These are phyloP conservation scores for Drusus annulatus DNA, from an alignment of 1,140 invertebrate genomes.

Conservation along the genomic window DNA sequence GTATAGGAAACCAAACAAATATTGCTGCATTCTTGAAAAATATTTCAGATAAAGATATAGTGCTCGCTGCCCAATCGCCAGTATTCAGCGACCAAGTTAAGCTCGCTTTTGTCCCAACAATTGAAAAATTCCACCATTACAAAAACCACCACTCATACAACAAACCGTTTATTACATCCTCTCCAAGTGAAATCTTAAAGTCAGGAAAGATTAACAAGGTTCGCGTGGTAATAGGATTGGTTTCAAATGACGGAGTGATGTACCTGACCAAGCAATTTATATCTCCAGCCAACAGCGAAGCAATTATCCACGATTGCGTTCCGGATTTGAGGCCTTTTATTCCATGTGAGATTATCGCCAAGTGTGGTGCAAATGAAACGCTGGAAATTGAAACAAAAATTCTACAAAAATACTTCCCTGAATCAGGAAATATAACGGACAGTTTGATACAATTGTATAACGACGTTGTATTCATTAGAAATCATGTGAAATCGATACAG, in stretches of 20 bases:
- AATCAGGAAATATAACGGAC: background rate
- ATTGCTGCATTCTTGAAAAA: slow-evolving; percentile 61
- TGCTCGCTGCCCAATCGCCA: slow-evolving; percentile 60
- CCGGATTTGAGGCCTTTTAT: background rate
- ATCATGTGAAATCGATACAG: no score
- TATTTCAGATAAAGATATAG: slow-evolving; percentile 51
- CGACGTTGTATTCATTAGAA: no score
- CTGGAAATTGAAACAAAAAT: slow-evolving; percentile 18
- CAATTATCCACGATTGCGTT: background rate
- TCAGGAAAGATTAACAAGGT: slow-evolving; percentile 56
- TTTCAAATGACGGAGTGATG: slow-evolving; percentile 53
- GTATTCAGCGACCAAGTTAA: slow-evolving; percentile 48
- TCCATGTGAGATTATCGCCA: background rate
- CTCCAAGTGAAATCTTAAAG: slow-evolving; percentile 51
- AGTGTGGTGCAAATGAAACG: background rate
- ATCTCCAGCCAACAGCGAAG: background rate
- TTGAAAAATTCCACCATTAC: slow-evolving; percentile 41
- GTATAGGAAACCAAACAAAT: slow-evolving; percentile 63
- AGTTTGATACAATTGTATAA: no score
- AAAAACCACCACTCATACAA: background rate
- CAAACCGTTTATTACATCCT: slow-evolving; percentile 46
- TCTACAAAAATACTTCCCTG: slow-evolving; percentile 35
- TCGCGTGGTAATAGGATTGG: slow-evolving; percentile 51
- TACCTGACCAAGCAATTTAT: background rate
- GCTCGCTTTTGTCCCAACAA: slow-evolving; percentile 22